phyloP scores from a whole-genome alignment of 35 echinoderm and acorn worm genomes.

The Lytechinus pictus region DNA sequence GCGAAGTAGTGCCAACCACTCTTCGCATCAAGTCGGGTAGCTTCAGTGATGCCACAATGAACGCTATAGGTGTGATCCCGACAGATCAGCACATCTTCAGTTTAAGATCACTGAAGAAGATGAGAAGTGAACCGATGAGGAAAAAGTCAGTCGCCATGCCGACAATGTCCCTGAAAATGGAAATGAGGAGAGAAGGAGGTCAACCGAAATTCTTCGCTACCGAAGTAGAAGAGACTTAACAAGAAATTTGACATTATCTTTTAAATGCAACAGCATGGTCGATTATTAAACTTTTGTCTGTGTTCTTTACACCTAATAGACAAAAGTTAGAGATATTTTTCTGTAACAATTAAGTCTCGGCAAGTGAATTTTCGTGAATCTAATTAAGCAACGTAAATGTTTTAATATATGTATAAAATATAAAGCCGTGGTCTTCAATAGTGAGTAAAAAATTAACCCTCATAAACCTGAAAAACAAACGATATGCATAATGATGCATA shows the following conservation, averaged over 20 bases:
- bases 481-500: no score
- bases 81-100: slow-evolving; percentile 45
- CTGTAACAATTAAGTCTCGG: no score
- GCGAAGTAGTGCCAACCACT: slow-evolving; percentile 33
- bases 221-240: background rate
- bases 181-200: background rate
- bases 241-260: background rate
- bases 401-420: no score
- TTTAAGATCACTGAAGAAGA: slow-evolving; percentile 26
- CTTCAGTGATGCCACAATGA: background rate
- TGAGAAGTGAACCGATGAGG: slow-evolving; percentile 37
- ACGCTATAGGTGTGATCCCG: background rate
- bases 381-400: no score
- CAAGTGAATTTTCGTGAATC: no score
- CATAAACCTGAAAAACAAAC: no score
- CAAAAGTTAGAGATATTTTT: no score
- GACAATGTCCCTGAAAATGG: slow-evolving; percentile 34
- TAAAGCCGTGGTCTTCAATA: no score
- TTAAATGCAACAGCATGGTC: no score
- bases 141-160: background rate
- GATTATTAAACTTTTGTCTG: no score
- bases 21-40: slow-evolving; percentile 46
- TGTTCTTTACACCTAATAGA: no score
- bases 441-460: no score
- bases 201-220: background rate